These are phyloP conservation scores for Homarus americanus DNA, from an alignment of 1,140 invertebrate species.

Conservation along the genomic window DNA sequence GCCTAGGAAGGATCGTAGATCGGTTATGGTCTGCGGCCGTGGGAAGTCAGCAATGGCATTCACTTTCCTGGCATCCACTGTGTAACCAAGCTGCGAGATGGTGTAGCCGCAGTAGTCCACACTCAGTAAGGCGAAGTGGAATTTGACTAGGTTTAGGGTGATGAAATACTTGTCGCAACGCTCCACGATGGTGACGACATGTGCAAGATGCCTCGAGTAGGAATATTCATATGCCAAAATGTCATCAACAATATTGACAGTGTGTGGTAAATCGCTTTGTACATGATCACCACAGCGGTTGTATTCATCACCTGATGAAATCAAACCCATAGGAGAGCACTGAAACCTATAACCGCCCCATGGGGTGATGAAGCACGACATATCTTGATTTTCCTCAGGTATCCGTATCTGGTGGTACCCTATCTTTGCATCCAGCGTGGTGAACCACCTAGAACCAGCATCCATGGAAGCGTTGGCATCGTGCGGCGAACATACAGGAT, in stretches of 20 bases:
- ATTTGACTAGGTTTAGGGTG: no score
- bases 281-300: slow-evolving; percentile 68
- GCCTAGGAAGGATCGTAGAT: no score
- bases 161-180: background rate
- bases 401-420: slow-evolving; percentile 10
- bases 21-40: no score
- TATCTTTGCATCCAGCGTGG: slow-evolving; percentile 74
- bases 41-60: no score
- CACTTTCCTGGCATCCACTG: no score
- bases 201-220: background rate
- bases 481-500: slow-evolving; percentile 75
- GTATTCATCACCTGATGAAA: slow-evolving; percentile 75
- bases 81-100: no score
- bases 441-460: slow-evolving; percentile 52
- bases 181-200: no score
- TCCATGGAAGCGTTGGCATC: slow-evolving; percentile 50
- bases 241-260: no score
- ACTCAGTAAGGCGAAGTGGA: background rate
- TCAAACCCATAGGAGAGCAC: slow-evolving; percentile 63
- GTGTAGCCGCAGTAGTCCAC: no score
- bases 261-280: slow-evolving; percentile 35
- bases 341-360: slow-evolving; percentile 23
- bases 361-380: background rate
- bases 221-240: slow-evolving; percentile 10
- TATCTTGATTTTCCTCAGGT: background rate